phyloP scores from a whole-genome alignment of 2,797 vertebrate genomes.

The Pitangus sulphuratus region DNA sequence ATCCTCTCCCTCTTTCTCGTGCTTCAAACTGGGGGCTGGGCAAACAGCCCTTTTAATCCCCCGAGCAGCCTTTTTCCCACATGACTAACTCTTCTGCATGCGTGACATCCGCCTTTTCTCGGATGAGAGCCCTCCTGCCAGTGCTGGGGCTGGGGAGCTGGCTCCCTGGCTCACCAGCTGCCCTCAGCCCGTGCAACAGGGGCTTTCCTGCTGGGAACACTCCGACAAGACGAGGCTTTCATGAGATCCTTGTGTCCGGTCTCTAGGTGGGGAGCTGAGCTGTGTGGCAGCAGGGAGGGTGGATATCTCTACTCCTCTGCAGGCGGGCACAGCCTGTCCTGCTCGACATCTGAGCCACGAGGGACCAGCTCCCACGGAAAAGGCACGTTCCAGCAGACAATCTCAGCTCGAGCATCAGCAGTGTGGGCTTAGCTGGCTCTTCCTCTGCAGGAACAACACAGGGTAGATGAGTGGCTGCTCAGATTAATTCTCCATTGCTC shows the following conservation, averaged over 20 bases:
- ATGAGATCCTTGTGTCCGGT: accelerated
- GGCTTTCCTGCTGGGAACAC: background rate
- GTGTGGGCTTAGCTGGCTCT: background rate
- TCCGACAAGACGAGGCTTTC: background rate
- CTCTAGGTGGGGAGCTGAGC: background rate
- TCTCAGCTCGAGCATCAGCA: accelerated
- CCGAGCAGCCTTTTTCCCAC: slow-evolving; percentile 23
- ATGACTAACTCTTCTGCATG: slow-evolving; percentile 49
- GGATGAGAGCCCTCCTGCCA: background rate
- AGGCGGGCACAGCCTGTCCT: background rate
- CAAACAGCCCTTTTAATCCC: slow-evolving; percentile 22
- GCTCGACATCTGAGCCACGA: accelerated
- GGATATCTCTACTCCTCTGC: background rate
- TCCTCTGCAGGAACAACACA: background rate
- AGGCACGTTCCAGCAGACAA: accelerated
- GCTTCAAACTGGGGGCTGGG: background rate
- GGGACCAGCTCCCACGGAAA: background rate
- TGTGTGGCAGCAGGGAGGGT: accelerated
- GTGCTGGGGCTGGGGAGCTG: background rate
- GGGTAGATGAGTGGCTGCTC: background rate
- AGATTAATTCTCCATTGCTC: background rate
- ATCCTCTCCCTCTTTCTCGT: background rate
- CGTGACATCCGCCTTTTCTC: background rate
- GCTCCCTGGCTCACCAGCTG: background rate
- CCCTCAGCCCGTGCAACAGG: accelerated